Evolutionary conservation across 2,888 invertebrate genomes (phyloP).

Genomic region (Lasiommata megera): DNA sequence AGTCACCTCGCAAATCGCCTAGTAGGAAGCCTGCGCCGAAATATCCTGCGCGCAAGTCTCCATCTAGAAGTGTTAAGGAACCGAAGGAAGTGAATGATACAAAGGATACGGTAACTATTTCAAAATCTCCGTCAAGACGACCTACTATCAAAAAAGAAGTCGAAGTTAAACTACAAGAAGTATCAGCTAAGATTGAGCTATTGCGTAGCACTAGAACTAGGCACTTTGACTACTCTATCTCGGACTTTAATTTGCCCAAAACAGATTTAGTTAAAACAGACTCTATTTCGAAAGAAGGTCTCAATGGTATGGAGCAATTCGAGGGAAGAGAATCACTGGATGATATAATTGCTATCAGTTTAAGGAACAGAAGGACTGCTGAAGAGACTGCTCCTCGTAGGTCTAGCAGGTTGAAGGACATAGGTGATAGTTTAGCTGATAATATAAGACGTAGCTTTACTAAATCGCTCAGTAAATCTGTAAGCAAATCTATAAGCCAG

Average conservation of each 20-base stretch:
- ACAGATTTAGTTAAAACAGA: slow-evolving; percentile 30
- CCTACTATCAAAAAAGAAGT: slow-evolving; percentile 50
- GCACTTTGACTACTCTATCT: slow-evolving; percentile 60
- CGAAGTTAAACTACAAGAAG: slow-evolving; percentile 48
- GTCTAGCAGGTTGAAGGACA: slow-evolving; percentile 60
- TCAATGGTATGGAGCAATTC: slow-evolving; percentile 64
- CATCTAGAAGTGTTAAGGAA: slow-evolving; percentile 51
- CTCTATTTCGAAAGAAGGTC: slow-evolving; percentile 42
- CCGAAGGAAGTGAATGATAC: slow-evolving; percentile 48
- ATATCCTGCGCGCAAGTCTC: slow-evolving; percentile 70
- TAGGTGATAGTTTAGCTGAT: slow-evolving; percentile 53
- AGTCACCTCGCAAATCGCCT: slow-evolving; percentile 71
- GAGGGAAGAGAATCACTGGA: slow-evolving; percentile 41
- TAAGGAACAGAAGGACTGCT: slow-evolving; percentile 54
- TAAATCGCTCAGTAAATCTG: slow-evolving; percentile 61
- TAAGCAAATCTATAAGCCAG: slow-evolving; percentile 64
- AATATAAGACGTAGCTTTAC: slow-evolving; percentile 56
- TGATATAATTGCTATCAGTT: slow-evolving; percentile 44
- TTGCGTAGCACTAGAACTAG: slow-evolving; percentile 55
- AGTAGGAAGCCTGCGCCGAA: slow-evolving; percentile 68
- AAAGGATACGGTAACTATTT: slow-evolving; percentile 42
- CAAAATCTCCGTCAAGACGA: slow-evolving; percentile 62
- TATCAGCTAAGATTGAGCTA: slow-evolving; percentile 49
- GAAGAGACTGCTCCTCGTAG: slow-evolving; percentile 59
- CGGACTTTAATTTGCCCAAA: slow-evolving; percentile 47